These are phyloP conservation scores for Thecophora atra DNA, from an alignment of 2,888 invertebrate genomes.

Conservation along the genomic window DNA sequence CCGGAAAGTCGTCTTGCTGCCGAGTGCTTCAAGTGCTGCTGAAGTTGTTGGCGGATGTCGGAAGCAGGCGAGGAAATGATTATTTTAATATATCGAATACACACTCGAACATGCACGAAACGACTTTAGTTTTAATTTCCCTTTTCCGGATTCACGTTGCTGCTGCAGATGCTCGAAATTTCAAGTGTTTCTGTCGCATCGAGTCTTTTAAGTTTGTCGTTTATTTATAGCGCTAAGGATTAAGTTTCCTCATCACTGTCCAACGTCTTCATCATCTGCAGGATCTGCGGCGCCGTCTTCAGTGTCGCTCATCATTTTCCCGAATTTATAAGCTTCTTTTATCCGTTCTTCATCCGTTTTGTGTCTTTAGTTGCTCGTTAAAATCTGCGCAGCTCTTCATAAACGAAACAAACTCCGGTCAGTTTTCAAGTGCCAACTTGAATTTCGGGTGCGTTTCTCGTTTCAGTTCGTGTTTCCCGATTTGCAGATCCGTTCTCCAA, in stretches of 20 bases:
- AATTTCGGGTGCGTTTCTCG: too few species aligned
- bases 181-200: background rate
- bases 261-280: background rate
- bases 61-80: background rate
- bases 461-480: too few species aligned
- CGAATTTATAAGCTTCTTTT: background rate
- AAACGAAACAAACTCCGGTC: background rate
- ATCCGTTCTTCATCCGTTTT: background rate
- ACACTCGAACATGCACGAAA: background rate
- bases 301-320: too few species aligned
- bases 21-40: background rate
- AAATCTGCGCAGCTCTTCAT: background rate
- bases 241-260: slow-evolving; percentile 6
- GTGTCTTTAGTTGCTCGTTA: background rate
- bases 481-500: too few species aligned
- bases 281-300: background rate
- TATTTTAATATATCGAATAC: background rate
- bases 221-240: background rate
- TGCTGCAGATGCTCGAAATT: slow-evolving; percentile 9
- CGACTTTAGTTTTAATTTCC: slow-evolving; percentile 20
- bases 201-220: background rate
- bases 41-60: background rate
- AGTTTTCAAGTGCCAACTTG: too few species aligned
- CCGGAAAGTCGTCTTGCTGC: background rate
- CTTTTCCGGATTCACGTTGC: slow-evolving; percentile 7